phyloP scores from a whole-genome alignment of 1,140 invertebrate genomes.

The Trigoniulus corallinus region DNA sequence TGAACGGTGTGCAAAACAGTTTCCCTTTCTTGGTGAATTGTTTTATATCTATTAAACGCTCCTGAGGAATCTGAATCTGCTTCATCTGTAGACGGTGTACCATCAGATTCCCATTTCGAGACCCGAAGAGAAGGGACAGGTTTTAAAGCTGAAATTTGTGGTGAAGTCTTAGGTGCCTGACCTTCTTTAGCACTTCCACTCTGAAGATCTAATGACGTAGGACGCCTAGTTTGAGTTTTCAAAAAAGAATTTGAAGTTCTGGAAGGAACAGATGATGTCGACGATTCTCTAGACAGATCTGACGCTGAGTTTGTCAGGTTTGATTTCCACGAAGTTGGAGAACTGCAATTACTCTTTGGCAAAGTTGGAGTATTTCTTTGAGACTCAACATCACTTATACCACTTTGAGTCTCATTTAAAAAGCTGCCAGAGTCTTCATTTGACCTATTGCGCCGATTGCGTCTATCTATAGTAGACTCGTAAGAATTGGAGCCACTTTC shows the following conservation, averaged over 20 bases:
- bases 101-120: not conserved
- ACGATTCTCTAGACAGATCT: not conserved
- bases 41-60: not conserved
- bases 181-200: not conserved
- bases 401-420: no score
- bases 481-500: not conserved
- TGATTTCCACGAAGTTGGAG: no score
- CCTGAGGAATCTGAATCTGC: not conserved
- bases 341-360: no score
- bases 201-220: no score
- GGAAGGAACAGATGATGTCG: not conserved
- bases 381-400: not conserved
- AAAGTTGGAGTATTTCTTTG: not conserved
- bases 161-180: no score
- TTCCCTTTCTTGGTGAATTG: not conserved
- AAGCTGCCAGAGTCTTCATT: no score
- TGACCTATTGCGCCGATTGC: no score
- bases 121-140: not conserved
- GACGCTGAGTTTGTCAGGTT: not conserved
- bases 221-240: not conserved
- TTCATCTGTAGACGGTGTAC: not conserved
- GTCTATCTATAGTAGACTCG: not conserved
- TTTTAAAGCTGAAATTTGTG: no score
- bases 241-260: not conserved
- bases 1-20: not conserved